Conservation (phyloP, 2,797 vertebrate species). For the Rhinophrynus dorsalis region DNA sequence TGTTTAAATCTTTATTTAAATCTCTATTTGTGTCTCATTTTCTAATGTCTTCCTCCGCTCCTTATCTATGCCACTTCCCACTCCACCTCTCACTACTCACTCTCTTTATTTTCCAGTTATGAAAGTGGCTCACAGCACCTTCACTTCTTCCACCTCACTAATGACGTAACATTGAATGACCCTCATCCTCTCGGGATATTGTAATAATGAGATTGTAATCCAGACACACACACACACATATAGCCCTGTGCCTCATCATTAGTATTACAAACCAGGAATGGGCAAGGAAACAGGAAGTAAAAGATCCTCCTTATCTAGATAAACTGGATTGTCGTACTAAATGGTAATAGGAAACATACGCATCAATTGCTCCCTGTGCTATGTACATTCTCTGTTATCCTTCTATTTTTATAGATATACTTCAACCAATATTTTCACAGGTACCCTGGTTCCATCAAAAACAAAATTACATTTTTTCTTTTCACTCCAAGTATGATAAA, state of each 20-base stretch:
- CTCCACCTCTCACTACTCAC: neutral
- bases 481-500: too few species aligned
- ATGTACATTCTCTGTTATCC: too few species aligned
- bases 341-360: too few species aligned
- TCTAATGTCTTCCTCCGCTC: neutral
- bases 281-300: neutral
- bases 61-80: neutral
- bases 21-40: too few species aligned
- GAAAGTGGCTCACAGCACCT: neutral
- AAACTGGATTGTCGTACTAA: too few species aligned
- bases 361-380: too few species aligned
- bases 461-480: too few species aligned
- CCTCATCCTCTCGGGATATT: neutral
- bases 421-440: too few species aligned
- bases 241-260: conserved; percentile 12
- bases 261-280: neutral
- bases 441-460: too few species aligned
- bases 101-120: neutral
- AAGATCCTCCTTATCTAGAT: too few species aligned
- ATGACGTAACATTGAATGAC: conserved; percentile 14
- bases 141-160: neutral
- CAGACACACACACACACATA: conserved; percentile 18
- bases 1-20: too few species aligned
- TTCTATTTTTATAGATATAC: too few species aligned
- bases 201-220: neutral